Evolutionary conservation across 2,113 vertebrate genomes (phyloP), one percentile per base, ranked within the genome.

Genomic region (Anhinga rufa): DNA sequence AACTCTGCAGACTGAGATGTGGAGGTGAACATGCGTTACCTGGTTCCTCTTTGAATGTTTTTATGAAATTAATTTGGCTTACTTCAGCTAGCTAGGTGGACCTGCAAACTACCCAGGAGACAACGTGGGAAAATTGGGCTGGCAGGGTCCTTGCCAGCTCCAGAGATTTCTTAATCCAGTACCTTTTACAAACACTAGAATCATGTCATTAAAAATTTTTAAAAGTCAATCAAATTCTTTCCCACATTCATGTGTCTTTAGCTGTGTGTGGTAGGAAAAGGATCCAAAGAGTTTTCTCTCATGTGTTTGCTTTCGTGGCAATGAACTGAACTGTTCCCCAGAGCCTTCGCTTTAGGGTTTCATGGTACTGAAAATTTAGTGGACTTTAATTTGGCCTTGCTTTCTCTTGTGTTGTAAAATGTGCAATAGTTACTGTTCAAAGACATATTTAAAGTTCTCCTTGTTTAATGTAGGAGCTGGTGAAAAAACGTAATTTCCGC

Each of bases 231-330:
- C 61, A 82, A 85, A 65, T 77, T 55, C 49, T 91, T 95, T 97
- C 86, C 74, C 68, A 87, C 64, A 16, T 92, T 82, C 55, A 9
- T 76, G 22, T 70, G 40, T 82, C 70, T 91, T 85, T 85, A 93
- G 42, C 74, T 90, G 69, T 93, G 93, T 95, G 94, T 95, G 78
- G 92, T 85, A 97, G 66, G 78, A 95, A 95, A 95, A 80, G 38
- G 75, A 82, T 95, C 86, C 84, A 92, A 87, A 57, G 76, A 84
- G 48, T 86, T 96, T 96, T 88, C 61, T 86, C 77, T 94, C 29
- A 12, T 72, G 58, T 92, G 62, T 95, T 95, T 92, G 66, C 66
- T 93, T 87, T 96, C 46, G 4, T 80, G 78, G 84, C 55, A 93
- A 55, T 76, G 66, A 92, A 75, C 38, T 36, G 55, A 90, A 89